Evolutionary conservation across 2,797 vertebrate genomes (phyloP).

Genomic region (Paramormyrops hopkinsi): DNA sequence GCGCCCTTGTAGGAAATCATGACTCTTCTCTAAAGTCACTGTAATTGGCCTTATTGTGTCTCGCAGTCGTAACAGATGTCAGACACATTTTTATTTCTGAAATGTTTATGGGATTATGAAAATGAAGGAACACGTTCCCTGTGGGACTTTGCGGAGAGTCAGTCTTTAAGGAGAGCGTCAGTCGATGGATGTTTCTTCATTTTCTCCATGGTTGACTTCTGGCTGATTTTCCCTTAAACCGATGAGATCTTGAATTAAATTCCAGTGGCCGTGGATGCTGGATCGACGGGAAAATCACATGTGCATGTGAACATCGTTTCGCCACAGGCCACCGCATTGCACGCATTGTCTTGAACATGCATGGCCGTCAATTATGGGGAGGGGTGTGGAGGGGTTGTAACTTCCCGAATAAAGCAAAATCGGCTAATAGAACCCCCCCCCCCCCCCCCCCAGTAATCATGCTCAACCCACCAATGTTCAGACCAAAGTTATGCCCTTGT

Average conservation of each 20-base stretch:
- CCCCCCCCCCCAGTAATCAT: background rate
- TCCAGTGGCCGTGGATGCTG: background rate
- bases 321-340: background rate
- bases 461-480: background rate
- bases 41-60: conserved; percentile 48
- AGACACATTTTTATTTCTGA: background rate
- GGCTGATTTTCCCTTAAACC: background rate
- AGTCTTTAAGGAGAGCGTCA: background rate
- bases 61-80: background rate
- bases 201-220: background rate
- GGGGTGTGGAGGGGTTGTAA: background rate
- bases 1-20: conserved; percentile 27
- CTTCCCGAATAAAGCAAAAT: background rate
- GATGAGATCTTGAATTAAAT: background rate
- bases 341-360: background rate
- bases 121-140: background rate
- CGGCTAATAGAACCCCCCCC: background rate
- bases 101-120: background rate
- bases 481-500: background rate
- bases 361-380: background rate
- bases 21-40: conserved; percentile 45
- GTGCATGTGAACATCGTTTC: no score
- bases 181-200: background rate
- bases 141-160: background rate
- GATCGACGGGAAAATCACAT: background rate